These are phyloP conservation scores for Amphilophus citrinellus DNA, from an alignment of 2,113 vertebrate species.

Conservation along the genomic window DNA sequence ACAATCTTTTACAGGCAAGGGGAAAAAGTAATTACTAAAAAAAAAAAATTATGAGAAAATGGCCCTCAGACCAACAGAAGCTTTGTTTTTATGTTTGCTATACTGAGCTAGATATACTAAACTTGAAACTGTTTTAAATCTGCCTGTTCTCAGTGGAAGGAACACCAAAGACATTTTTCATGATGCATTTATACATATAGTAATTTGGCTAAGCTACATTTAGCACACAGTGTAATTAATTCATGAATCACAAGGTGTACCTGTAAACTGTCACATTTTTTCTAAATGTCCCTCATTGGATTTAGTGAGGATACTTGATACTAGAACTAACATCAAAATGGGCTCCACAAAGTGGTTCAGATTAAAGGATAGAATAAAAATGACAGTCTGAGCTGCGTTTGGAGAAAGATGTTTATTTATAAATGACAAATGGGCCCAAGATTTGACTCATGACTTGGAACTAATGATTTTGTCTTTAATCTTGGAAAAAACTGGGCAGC, in stretches of 20 bases:
- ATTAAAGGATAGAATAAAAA: not conserved
- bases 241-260: conserved; percentile 1
- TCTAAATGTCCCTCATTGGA: not conserved
- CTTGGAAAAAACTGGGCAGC: too few relatives aligned
- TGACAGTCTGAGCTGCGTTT: not conserved
- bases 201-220: not conserved
- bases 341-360: not conserved
- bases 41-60: not conserved
- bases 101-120: not conserved
- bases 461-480: not conserved
- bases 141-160: not conserved
- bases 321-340: not conserved
- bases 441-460: not conserved
- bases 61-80: too few relatives aligned
- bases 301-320: not conserved
- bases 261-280: not conserved
- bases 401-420: not conserved
- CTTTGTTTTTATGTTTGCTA: not conserved
- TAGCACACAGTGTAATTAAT: not conserved
- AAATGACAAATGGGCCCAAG: not conserved
- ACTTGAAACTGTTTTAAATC: too few relatives aligned
- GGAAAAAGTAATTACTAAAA: not conserved
- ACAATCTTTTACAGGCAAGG: not conserved
- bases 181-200: not conserved
- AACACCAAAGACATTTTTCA: not conserved